Base-by-base conservation (phyloP, 2,113 vertebrate genomes). In the Silurus meridionalis region DNA sequence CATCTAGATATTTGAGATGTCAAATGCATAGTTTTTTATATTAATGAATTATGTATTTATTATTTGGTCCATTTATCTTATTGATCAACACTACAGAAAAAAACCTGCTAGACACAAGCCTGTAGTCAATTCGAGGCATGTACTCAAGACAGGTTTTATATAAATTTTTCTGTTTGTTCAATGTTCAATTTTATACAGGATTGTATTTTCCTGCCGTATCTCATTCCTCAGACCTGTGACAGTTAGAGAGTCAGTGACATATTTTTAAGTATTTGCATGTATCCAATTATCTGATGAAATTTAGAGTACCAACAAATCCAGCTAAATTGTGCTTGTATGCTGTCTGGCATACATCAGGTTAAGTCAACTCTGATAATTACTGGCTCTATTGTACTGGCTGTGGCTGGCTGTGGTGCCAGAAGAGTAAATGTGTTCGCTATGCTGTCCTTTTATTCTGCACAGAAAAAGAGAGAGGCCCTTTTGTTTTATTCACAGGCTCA, bases 401-500 rank as follows among this genome's bases (percentile, higher is more conserved):
- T 83, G 80, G 63, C 69, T 66, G 58, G n/a, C 53, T 81, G 37
- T 6, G 3, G 64, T 63, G 50, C 11, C 77, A 74, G 77, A 25
- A 61, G 37, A 82, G 67, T 74, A 78, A 85, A 85, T 77, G 74
- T 84, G 61, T 64, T 75, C 37, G 55, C 90, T 84, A 87, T 86
- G 77, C 87, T 87, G 82, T 80, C 89, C 85, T 87, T 89, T 90
- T 89, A 87, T 88, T 89, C 71, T 71, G 81, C 77, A 83, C 80
- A 83, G 85, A 88, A 82, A 84, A 84, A 84, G 89, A 72, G 71
- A 83, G 81, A 88, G 83, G 67, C 85, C 66, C 90, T 89, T 92
- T 95, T 94, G 93, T 94, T 94, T 93, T 93, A 93, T 92, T 92
- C 89, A 92, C 92, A 91, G 89, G 90, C 91, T 89, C 60, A 58